phyloP scores from a whole-genome alignment of 1,140 invertebrate genomes.

The Dendrolimus punctatus region DNA sequence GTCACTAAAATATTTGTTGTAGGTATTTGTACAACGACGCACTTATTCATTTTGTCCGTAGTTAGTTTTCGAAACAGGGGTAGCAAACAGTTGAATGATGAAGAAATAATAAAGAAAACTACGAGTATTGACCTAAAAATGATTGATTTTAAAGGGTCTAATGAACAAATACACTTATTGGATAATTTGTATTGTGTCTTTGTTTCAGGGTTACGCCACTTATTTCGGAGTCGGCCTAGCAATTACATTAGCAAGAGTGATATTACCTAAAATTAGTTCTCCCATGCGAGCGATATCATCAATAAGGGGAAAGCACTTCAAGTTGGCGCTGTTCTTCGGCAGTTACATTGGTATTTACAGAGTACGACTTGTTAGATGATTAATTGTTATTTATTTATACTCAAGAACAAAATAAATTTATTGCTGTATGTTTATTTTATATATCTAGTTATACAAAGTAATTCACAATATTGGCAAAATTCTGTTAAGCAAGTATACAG shows the following conservation, averaged over 20 bases:
- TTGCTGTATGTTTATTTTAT: neutral
- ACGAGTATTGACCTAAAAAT: no score
- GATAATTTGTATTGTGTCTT: neutral
- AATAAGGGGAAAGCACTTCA: constrained; percentile 45
- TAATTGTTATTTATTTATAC: constrained; percentile 5
- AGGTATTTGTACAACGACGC: no score
- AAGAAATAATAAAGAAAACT: no score
- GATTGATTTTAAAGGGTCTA: no score
- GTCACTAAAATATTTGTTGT: no score
- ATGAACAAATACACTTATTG: no score
- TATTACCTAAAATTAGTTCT: constrained; percentile 42
- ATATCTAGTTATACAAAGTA: no score
- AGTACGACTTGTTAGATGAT: constrained; percentile 44
- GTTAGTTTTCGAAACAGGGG: no score
- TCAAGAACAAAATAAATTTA: neutral
- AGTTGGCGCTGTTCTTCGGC: constrained; percentile 60
- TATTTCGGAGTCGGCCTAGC: constrained; percentile 57
- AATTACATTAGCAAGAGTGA: constrained; percentile 36
- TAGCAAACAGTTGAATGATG: no score
- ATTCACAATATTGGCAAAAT: no score
- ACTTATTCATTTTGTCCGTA: no score
- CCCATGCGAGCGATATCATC: constrained; percentile 45
- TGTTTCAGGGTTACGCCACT: constrained; percentile 44
- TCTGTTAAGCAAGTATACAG: no score
- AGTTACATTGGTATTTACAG: constrained; percentile 71